Conservation (phyloP, 2,888 invertebrate species). For the Cheilosia impressa region DNA sequence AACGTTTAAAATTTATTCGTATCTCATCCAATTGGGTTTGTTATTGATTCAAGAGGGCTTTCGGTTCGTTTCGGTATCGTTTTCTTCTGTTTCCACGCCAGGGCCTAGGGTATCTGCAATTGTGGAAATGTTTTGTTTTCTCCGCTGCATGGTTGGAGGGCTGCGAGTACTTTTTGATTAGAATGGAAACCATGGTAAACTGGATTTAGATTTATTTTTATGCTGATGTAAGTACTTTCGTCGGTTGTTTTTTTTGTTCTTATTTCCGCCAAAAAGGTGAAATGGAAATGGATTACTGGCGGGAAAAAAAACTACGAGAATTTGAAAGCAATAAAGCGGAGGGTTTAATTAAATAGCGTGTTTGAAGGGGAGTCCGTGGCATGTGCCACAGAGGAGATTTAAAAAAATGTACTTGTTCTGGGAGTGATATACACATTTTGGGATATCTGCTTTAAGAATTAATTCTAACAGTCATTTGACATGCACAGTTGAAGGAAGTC, state of each 20-base stretch:
- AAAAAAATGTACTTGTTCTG: neutral
- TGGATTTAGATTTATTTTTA: constrained; percentile 67
- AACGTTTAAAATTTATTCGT: constrained; percentile 74
- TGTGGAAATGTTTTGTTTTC: constrained; percentile 27
- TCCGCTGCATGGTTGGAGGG: constrained; percentile 18
- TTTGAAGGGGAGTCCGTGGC: neutral
- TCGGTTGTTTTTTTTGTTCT: neutral
- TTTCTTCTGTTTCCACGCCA: neutral
- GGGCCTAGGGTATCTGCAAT: constrained; percentile 5
- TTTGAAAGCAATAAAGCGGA: constrained; percentile 37
- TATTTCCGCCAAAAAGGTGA: constrained; percentile 33
- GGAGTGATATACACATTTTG: too few relatives aligned
- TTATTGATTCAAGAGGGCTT: constrained; percentile 56
- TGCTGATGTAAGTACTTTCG: constrained; percentile 64
- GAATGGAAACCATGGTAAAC: constrained; percentile 52
- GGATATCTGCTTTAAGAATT: too few relatives aligned
- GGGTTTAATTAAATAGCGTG: constrained; percentile 33
- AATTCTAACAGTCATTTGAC: too few relatives aligned
- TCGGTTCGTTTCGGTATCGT: neutral
- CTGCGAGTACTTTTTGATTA: constrained; percentile 51
- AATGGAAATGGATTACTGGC: constrained; percentile 51
- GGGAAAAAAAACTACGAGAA: neutral
- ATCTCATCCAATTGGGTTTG: constrained; percentile 72
- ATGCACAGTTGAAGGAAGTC: too few relatives aligned
- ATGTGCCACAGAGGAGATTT: neutral